Conservation (phyloP, 2,888 invertebrate species). For the Dolichopus griseipennis region DNA sequence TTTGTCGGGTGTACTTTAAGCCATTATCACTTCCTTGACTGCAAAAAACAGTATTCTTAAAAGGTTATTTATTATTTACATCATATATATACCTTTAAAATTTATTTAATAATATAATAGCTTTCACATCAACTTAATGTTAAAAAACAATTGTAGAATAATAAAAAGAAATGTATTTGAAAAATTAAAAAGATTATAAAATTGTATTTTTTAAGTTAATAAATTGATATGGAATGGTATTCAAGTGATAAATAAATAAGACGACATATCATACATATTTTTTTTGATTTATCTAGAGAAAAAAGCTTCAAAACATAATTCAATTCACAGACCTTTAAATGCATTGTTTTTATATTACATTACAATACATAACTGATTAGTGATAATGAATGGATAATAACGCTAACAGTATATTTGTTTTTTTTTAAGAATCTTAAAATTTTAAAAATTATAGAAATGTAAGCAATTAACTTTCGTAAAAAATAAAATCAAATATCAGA, state of each 20-base stretch:
- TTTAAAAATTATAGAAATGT: not conserved
- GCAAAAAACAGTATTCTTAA: not conserved
- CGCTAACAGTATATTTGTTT: not conserved
- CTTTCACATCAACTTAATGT: not conserved
- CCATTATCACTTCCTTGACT: slow-evolving; percentile 48
- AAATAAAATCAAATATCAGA: too few species aligned
- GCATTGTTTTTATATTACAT: not conserved
- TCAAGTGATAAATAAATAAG: not conserved
- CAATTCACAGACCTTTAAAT: not conserved
- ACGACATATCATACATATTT: not conserved
- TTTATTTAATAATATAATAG: not conserved
- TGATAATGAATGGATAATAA: not conserved
- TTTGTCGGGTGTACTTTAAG: slow-evolving; percentile 79
- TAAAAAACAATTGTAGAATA: not conserved
- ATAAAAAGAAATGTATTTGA: not conserved
- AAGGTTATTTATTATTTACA: not conserved
- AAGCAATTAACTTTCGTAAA: too few species aligned
- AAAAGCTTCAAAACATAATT: not conserved
- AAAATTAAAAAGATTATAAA: not conserved
- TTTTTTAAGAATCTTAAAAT: not conserved
- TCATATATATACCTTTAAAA: not conserved
- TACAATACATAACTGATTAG: not conserved
- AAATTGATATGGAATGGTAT: not conserved
- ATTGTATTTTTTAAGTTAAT: not conserved
- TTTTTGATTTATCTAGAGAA: not conserved